Evolutionary conservation across 2,888 invertebrate genomes (phyloP).

Genomic region (Parasteatoda lunata): DNA sequence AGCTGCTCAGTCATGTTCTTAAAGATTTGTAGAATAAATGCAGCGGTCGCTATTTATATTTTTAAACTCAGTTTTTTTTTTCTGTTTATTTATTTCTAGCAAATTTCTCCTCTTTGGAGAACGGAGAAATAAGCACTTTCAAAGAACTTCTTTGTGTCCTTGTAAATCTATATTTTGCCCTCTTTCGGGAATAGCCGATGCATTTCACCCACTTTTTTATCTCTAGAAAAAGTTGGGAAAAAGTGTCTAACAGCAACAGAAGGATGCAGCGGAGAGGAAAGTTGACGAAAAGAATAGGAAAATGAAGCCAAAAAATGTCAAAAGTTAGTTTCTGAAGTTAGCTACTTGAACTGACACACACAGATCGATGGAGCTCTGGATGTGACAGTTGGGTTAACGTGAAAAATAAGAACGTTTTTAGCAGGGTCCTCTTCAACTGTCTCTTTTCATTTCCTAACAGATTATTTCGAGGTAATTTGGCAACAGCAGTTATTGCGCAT

Average conservation of each 20-base stretch:
- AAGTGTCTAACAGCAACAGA: neutral
- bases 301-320: constrained; percentile 37
- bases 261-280: constrained; percentile 9
- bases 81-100: neutral
- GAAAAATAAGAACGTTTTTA: neutral
- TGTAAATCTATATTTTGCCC: neutral
- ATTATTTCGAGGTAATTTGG: neutral
- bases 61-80: neutral
- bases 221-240: neutral
- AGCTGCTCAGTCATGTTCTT: no score
- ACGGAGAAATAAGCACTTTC: neutral
- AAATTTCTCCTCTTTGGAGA: neutral
- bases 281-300: constrained; percentile 7
- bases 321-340: constrained; percentile 22
- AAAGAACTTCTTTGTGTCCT: neutral
- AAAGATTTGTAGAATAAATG: no score
- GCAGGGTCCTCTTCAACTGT: neutral
- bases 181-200: neutral
- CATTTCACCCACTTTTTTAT: neutral
- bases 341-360: constrained; percentile 4
- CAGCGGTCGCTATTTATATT: neutral
- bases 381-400: constrained; percentile 3
- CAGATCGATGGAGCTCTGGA: neutral
- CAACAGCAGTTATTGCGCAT: neutral
- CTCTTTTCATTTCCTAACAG: neutral